Conservation (phyloP, 2,888 invertebrate species). For the Leptinotarsa tumamoca region DNA sequence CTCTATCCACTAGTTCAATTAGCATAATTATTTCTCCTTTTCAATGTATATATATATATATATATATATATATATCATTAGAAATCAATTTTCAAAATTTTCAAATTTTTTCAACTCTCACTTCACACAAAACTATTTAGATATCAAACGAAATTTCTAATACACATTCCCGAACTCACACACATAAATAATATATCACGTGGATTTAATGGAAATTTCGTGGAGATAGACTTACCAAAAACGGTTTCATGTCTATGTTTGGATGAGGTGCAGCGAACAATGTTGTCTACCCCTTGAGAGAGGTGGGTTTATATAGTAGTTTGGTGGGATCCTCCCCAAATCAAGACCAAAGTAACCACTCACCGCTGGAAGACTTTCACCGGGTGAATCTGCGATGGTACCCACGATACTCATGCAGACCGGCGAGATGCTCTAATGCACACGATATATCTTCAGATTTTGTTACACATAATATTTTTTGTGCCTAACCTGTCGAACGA, state of each 20-base stretch:
- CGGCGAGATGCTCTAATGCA: constrained; percentile 27
- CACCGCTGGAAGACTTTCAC: constrained; percentile 50
- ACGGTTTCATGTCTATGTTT: constrained; percentile 51
- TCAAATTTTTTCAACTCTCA: no score
- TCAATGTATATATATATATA: no score
- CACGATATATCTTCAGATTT: constrained; percentile 13
- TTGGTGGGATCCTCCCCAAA: constrained; percentile 50
- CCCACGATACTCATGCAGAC: constrained; percentile 16
- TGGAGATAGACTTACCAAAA: constrained; percentile 48
- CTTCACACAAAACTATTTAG: no score
- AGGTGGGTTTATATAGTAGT: constrained; percentile 54
- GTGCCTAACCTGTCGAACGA: neutral
- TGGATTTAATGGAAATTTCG: neutral
- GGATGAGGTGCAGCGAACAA: constrained; percentile 46
- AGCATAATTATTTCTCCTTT: no score
- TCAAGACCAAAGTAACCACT: constrained; percentile 37
- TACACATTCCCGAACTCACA: neutral
- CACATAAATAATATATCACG: neutral
- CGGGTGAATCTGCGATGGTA: constrained; percentile 50
- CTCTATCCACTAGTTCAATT: no score
- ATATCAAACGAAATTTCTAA: neutral
- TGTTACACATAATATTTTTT: neutral
- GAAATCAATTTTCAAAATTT: no score
- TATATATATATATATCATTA: no score
- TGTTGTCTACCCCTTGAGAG: constrained; percentile 52